Conservation (phyloP, 2,797 vertebrate species). For the Myoxocephalus aenaeus region DNA sequence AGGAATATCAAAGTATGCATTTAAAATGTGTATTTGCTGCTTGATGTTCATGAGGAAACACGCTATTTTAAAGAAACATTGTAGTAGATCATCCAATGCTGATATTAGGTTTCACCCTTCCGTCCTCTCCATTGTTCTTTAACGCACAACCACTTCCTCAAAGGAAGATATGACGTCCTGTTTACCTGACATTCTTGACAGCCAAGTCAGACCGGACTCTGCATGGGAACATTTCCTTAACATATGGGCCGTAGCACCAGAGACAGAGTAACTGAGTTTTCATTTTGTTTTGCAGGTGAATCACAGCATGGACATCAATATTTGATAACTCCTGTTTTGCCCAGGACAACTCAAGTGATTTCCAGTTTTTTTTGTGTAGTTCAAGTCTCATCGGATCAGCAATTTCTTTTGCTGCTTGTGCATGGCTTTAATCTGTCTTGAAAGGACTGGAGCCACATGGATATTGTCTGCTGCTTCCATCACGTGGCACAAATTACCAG, state of each 20-base stretch:
- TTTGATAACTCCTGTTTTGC: conserved; percentile 30
- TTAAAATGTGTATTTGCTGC: not conserved
- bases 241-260: not conserved
- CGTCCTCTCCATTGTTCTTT: conserved; percentile 79
- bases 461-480: conserved; percentile 23
- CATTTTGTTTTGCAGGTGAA: conserved; percentile 77
- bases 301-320: conserved; percentile 17
- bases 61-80: conserved; percentile 12
- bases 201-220: conserved; percentile 33
- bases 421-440: conserved; percentile 53
- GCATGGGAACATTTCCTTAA: conserved; percentile 23
- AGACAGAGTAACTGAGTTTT: conserved; percentile 32
- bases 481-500: conserved; percentile 20
- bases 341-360: conserved; percentile 43
- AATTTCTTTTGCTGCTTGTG: conserved; percentile 31
- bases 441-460: conserved; percentile 26
- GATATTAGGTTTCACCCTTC: conserved; percentile 78
- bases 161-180: conserved; percentile 68
- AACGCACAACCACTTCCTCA: conserved; percentile 75
- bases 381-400: conserved; percentile 44
- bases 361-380: conserved; percentile 14
- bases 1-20: not conserved
- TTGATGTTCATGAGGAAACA: not conserved
- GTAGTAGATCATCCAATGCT: conserved; percentile 47
- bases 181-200: conserved; percentile 74